Percentiles rank a stretch among this genome's conserved stretches.
phyloP scores from a whole-genome alignment of 2,888 invertebrate genomes.

The Gasteruption jaculator region DNA sequence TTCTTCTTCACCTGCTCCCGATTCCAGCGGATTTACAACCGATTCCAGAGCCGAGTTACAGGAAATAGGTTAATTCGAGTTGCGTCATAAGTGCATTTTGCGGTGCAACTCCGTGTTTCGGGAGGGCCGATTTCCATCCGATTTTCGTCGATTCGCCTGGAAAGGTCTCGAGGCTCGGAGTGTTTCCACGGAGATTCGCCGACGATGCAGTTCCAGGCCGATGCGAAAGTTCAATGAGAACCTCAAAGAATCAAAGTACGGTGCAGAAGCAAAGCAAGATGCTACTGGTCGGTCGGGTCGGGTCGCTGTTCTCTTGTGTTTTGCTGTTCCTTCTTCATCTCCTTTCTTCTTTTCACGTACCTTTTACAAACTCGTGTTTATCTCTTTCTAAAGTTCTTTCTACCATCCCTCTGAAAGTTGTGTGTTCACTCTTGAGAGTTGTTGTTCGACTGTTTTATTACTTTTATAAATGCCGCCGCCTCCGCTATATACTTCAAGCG shows the following conservation, averaged over 20 bases:
- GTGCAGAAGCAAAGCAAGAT: constrained; percentile 44
- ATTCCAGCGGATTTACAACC: too few relatives aligned
- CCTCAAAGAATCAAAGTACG: constrained; percentile 41
- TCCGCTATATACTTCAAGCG: too few relatives aligned
- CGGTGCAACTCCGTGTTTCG: neutral
- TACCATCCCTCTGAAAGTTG: constrained; percentile 23
- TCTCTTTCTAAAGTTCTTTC: constrained; percentile 14
- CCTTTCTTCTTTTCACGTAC: constrained; percentile 30
- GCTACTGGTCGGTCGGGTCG: constrained; percentile 49
- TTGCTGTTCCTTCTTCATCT: constrained; percentile 29
- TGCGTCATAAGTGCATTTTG: neutral
- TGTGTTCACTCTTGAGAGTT: constrained; percentile 33
- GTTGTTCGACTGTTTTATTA: constrained; percentile 45
- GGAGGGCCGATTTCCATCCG: neutral
- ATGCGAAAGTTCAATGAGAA: constrained; percentile 36
- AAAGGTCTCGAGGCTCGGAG: neutral
- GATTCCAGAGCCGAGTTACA: too few relatives aligned
- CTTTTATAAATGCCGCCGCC: constrained; percentile 41
- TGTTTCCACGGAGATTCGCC: neutral
- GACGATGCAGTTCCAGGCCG: neutral
- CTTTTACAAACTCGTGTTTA: constrained; percentile 15
- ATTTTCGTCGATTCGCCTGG: too few relatives aligned
- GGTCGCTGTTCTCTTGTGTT: constrained; percentile 45
- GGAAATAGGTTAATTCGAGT: too few relatives aligned
- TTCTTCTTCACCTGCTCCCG: too few relatives aligned